These are phyloP conservation scores for Eptesicus fuscus DNA, from an alignment of 2,113 vertebrate genomes.

Conservation along the genomic window DNA sequence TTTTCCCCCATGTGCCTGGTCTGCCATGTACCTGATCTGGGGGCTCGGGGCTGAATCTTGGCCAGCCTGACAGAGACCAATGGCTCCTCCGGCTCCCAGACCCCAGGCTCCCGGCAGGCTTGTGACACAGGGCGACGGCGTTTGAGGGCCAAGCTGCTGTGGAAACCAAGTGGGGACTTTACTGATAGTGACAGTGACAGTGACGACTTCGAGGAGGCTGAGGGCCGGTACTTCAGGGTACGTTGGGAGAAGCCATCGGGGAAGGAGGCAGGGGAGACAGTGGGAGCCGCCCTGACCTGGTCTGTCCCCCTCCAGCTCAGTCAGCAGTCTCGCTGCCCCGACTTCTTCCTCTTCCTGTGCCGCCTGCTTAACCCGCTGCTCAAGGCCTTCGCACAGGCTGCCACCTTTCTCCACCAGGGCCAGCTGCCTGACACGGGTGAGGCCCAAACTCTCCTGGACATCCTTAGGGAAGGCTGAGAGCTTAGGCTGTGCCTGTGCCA, in stretches of 20 bases:
- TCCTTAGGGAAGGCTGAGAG: background rate
- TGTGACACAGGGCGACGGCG: constrained; percentile 83
- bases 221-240: constrained; percentile 88
- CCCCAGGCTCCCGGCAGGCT: background rate
- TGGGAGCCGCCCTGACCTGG: background rate
- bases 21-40: fast-evolving
- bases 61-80: background rate
- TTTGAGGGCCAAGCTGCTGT: constrained; percentile 54
- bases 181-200: constrained; percentile 88
- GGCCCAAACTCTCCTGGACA: constrained; percentile 22
- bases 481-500: background rate
- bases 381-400: constrained; percentile 81
- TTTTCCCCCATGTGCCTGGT: background rate
- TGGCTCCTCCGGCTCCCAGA: constrained; percentile 15
- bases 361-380: constrained; percentile 87
- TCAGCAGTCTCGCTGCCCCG: constrained; percentile 83
- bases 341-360: constrained; percentile 91
- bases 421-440: constrained; percentile 65
- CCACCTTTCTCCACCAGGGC: constrained; percentile 76
- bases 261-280: background rate
- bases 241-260: background rate
- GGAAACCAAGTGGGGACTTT: constrained; percentile 82
- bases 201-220: constrained; percentile 78
- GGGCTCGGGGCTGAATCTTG: background rate
- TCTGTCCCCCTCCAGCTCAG: constrained; percentile 80